Evolutionary conservation across 1,140 invertebrate species (phyloP).

Genomic region (Mylabris phalerata): DNA sequence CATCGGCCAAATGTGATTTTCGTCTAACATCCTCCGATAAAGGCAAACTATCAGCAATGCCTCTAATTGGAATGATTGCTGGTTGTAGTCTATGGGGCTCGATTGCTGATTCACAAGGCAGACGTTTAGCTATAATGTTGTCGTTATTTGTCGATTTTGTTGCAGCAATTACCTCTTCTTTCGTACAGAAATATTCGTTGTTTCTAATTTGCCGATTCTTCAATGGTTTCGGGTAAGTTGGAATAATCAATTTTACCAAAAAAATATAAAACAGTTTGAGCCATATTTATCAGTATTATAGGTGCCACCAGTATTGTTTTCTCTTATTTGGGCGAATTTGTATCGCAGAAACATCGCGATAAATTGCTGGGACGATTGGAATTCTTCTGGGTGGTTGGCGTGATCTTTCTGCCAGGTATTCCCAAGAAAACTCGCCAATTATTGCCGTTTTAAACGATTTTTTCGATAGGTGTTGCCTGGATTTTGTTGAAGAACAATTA

Average conservation of each 20-base stretch:
- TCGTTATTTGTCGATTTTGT: conserved; percentile 55
- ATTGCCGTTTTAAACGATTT: no score
- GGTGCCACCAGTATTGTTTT: conserved; percentile 52
- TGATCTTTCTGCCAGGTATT: conserved; percentile 50
- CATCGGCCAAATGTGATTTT: conserved; percentile 52
- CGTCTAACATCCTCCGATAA: conserved; percentile 49
- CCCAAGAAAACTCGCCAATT: no score
- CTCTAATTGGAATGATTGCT: conserved; percentile 58
- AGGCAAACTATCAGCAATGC: conserved; percentile 51
- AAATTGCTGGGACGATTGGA: conserved; percentile 51
- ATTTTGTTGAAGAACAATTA: conserved; percentile 32
- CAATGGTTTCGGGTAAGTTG: conserved; percentile 54
- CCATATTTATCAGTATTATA: conserved; percentile 45
- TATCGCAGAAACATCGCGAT: conserved; percentile 48
- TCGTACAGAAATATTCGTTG: conserved; percentile 51
- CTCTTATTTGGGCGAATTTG: conserved; percentile 54
- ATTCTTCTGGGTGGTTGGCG: conserved; percentile 53
- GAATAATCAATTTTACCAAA: background rate
- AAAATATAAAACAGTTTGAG: conserved; percentile 1
- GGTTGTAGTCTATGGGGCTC: conserved; percentile 62
- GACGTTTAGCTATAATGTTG: conserved; percentile 52
- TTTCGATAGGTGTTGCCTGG: conserved; percentile 47
- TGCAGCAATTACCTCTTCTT: conserved; percentile 52
- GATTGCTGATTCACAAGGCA: conserved; percentile 54
- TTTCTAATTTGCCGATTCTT: conserved; percentile 59